Percentiles rank a stretch among this genome's conserved stretches.
These are phyloP conservation scores for Epicampocera succincta DNA, from an alignment of 2,888 invertebrate species.

Conservation along the genomic window DNA sequence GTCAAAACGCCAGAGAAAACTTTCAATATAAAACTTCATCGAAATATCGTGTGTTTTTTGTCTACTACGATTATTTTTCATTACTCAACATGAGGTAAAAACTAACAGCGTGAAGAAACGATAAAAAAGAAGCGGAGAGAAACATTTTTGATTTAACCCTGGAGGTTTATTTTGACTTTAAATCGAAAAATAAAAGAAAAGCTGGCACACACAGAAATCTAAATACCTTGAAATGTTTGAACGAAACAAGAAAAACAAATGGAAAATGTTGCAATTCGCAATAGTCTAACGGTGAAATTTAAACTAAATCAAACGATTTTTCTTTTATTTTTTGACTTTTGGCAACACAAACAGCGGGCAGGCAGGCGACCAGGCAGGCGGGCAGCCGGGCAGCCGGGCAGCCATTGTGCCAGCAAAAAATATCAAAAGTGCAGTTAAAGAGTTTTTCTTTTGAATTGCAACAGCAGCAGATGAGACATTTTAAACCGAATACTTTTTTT, in stretches of 20 bases:
- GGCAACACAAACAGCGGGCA: conserved; percentile 49
- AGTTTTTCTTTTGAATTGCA: conserved; percentile 8
- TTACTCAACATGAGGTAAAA: conserved; percentile 62
- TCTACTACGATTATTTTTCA: not conserved
- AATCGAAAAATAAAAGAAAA: conserved; percentile 30
- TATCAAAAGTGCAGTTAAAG: not conserved
- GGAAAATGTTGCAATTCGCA: conserved; percentile 6
- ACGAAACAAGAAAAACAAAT: not conserved
- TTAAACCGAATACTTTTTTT: conserved; percentile 5
- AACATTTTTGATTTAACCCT: conserved; percentile 43
- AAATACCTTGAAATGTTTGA: conserved; percentile 32
- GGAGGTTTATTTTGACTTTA: conserved; percentile 31
- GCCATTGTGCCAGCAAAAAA: not conserved
- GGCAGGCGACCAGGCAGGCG: not conserved
- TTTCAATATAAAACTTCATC: conserved; percentile 20
- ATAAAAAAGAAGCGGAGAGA: conserved; percentile 1
- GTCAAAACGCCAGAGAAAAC: conserved; percentile 10
- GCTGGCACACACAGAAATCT: conserved; percentile 17
- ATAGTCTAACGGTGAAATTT: conserved; percentile 42
- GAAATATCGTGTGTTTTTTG: not conserved
- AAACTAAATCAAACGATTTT: conserved; percentile 51
- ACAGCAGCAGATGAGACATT: conserved; percentile 22
- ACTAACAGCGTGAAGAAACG: conserved; percentile 34
- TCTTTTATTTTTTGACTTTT: conserved; percentile 57
- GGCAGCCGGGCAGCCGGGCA: not conserved